A percentile compares a stretch with the other conserved stretches of the same genome.
phyloP scores from a whole-genome alignment of 2,888 invertebrate species.

The Lottia scabra region DNA sequence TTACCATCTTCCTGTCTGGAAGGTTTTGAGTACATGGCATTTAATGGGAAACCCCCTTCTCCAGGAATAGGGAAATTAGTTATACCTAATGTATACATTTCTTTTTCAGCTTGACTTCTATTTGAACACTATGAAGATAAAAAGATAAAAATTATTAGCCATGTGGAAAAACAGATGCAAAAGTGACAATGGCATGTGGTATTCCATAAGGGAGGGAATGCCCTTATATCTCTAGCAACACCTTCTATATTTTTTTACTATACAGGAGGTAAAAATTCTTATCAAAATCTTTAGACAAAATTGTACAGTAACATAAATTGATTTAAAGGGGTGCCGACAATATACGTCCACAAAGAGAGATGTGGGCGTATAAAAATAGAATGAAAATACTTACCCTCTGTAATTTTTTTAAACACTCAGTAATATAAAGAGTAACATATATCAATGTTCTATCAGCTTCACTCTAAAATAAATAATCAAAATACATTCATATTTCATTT shows the following conservation, averaged over 20 bases:
- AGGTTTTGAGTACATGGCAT: conserved; percentile 94
- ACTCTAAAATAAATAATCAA: conserved; percentile 76
- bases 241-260: too few relatives aligned
- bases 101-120: conserved; percentile 86
- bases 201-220: too few relatives aligned
- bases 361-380: conserved; percentile 50
- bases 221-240: too few relatives aligned
- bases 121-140: conserved; percentile 77
- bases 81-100: conserved; percentile 96
- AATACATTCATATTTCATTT: neutral
- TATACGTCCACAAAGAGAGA: too few relatives aligned
- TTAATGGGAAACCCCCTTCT: conserved; percentile 92
- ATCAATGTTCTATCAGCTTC: conserved; percentile 97
- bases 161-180: neutral
- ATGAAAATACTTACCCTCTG: conserved; percentile 75
- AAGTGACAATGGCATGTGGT: too few relatives aligned
- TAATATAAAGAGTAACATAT: conserved; percentile 96
- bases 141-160: neutral
- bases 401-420: conserved; percentile 94
- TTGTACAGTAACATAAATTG: too few relatives aligned
- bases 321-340: too few relatives aligned
- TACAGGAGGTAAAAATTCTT: too few relatives aligned
- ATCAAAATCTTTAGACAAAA: too few relatives aligned
- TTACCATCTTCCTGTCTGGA: conserved; percentile 83
- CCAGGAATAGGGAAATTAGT: conserved; percentile 94